phyloP scores from a whole-genome alignment of 2,113 vertebrate genomes.

The Takifugu flavidus region DNA sequence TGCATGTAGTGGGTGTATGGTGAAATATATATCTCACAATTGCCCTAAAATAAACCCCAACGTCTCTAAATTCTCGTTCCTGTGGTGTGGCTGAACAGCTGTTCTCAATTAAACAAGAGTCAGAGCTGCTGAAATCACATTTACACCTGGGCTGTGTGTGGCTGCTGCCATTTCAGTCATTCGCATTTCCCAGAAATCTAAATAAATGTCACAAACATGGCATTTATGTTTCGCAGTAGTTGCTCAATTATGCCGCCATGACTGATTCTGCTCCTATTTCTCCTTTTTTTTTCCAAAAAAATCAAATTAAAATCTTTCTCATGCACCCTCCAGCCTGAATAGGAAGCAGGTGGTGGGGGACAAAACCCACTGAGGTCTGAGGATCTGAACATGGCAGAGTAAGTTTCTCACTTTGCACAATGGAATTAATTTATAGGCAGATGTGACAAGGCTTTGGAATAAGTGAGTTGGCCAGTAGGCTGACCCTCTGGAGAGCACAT shows the following conservation, averaged over 20 bases:
- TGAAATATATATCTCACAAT: too few species aligned
- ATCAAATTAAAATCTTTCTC: conserved; percentile 25
- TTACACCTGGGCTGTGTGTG: conserved; percentile 59
- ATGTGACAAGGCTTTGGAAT: conserved; percentile 32
- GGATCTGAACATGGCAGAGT: neutral
- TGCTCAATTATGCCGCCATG: conserved; percentile 32
- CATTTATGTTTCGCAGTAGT: conserved; percentile 46
- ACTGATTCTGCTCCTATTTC: conserved; percentile 32
- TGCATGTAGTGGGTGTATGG: too few species aligned
- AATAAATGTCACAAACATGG: conserved; percentile 50
- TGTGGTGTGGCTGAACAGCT: conserved; percentile 32
- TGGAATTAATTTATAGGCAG: conserved; percentile 21
- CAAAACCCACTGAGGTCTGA: neutral
- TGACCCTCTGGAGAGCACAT: conserved; percentile 54
- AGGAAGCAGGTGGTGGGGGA: conserved; percentile 25
- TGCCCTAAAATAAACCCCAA: too few species aligned
- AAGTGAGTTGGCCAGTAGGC: conserved; percentile 40
- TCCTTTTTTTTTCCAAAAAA: conserved; percentile 8
- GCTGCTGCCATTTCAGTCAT: conserved; percentile 45
- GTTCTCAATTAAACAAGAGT: conserved; percentile 42
- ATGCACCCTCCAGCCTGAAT: conserved; percentile 1
- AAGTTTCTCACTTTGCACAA: conserved; percentile 28
- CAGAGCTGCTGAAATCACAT: conserved; percentile 47
- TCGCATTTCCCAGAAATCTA: conserved; percentile 53
- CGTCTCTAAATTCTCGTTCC: neutral